Base-by-base conservation (phyloP, 92 coral and sea anemone species). In the Actinernus sp. region DNA sequence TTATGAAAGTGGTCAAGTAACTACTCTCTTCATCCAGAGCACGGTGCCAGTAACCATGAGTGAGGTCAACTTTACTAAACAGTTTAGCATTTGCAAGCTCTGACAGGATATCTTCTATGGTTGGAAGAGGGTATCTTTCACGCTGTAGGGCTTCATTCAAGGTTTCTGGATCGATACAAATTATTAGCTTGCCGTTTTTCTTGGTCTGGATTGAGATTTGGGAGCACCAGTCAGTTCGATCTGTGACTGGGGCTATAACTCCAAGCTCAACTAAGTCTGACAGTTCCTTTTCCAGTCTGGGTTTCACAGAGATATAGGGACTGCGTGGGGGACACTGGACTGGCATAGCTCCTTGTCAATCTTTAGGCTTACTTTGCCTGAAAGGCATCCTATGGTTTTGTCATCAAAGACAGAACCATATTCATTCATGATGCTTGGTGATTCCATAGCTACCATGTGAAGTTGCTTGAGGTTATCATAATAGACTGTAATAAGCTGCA, bases 1-100 rank as follows among this genome's bases (percentile, higher is more conserved):
- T 78, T 29, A 56, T 78, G 33, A 67, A 78, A 9, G 71, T 67
- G 5, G 71, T 67, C 11, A 58, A 13, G 14, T 21, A 25, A 48
- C 71, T 67, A 26, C 70, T 55, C 28, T 78, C 55, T 7, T 62
- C 73, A 11, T 74, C 73, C 1, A 74, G 44, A 14, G 23, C 34
- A 39, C 69, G 59, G 11, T 78, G 71, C 77, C 85, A 78, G 49
- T 55, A 78, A 36, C 88, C 71, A 49, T 73, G 76, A 16, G 82
- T 61, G 31, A 71, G 61, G 21, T 82, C 77, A 40, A 73, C 68
- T 11, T 62, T 77, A 30, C 82, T 65, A 49, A 82, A 65, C 44
- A 57, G 40, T 36, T 81, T 73, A 49, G 76, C 76, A 20, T 70
- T 76, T 26, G 71, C 54, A 2, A 65, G 75, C 39, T 62, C 47